Base-by-base conservation (phyloP, 2,888 invertebrate genomes). In the Polyploca ridens region DNA sequence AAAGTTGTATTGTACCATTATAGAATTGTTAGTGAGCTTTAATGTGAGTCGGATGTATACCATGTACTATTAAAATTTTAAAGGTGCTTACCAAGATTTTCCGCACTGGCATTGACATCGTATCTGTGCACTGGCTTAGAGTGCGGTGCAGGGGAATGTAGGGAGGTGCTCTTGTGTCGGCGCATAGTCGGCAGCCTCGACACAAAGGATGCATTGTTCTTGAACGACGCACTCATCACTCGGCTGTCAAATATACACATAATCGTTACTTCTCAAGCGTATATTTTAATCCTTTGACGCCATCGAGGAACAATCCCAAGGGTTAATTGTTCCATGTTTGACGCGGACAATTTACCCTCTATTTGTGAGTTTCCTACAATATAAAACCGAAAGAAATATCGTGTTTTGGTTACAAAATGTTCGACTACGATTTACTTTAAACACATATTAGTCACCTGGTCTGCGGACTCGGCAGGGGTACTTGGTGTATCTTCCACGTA, bases 401-500 rank as follows among this genome's bases (percentile, higher is more conserved):
- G n/a, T 5, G 13, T n/a, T 49, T 49, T 49, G n/a, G 1, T 16
- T 8, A 8, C 41, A 41, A 41, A 41, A 41, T 13, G 3, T 5
- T 41, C 41, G 13, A 13, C 13, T 41, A 41, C 13, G 13, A 41
- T 13, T 13, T 41, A 38, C 1, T 10, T 38, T 38, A 8, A 10
- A 38, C 38, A 38, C 11, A 38, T 38, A 62, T 63, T 83, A 95
- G 94, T 95, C 94, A 97, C 97, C 97, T 96, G 75, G 97, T 96
- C 77, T 97, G 97, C 71, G 97, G 97, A 91, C 97, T 97, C 65
- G 97, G 97, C 75, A 97, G 93, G 63, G 97, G 97, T 77, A 97
- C 95, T 93, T 97, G 97, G 93, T 99, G 98, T 81, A 98, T 97
- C 92, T 98, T 98, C 99, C 99, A 99, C n/a, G 99, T 99, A 78